Percentiles rank a stretch among this genome's conserved stretches.
phyloP scores from a whole-genome alignment of 2,888 invertebrate genomes.

The Heliconius aoede region DNA sequence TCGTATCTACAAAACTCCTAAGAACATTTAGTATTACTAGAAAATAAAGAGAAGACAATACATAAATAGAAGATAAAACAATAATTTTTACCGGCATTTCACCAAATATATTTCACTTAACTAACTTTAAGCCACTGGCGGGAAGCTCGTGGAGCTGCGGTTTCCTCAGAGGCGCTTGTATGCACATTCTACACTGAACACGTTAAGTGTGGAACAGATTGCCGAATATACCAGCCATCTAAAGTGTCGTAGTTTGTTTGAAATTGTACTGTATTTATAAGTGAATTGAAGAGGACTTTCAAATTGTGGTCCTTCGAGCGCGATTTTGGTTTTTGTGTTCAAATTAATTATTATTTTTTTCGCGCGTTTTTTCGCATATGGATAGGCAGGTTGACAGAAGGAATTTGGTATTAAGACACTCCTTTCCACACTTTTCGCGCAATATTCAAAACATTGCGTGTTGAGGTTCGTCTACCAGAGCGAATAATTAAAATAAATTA shows the following conservation, averaged over 20 bases:
- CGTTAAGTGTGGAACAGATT: slow-evolving; percentile 5
- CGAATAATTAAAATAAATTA: no score
- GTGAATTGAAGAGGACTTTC: background rate
- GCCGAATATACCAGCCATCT: slow-evolving; percentile 4
- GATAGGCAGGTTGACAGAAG: no score
- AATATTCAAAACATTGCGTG: no score
- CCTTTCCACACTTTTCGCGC: no score
- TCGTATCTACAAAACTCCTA: background rate
- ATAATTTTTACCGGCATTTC: background rate
- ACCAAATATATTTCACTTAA: slow-evolving; percentile 20
- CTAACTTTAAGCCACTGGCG: slow-evolving; percentile 12
- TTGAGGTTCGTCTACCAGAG: no score
- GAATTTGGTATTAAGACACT: no score
- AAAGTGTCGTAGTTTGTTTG: background rate
- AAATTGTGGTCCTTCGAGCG: background rate
- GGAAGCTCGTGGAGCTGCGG: slow-evolving; percentile 15
- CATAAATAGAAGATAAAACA: slow-evolving; percentile 3
- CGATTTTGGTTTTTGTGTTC: background rate
- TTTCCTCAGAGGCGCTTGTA: slow-evolving; percentile 12
- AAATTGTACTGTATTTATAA: slow-evolving; percentile 4
- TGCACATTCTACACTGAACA: slow-evolving; percentile 2
- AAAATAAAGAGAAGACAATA: no score
- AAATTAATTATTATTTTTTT: background rate
- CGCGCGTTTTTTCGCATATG: no score
- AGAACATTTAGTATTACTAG: background rate